Percentiles rank a stretch among this genome's conserved stretches.
phyloP scores from a whole-genome alignment of 2,797 vertebrate species.

The Garrulus glandarius region DNA sequence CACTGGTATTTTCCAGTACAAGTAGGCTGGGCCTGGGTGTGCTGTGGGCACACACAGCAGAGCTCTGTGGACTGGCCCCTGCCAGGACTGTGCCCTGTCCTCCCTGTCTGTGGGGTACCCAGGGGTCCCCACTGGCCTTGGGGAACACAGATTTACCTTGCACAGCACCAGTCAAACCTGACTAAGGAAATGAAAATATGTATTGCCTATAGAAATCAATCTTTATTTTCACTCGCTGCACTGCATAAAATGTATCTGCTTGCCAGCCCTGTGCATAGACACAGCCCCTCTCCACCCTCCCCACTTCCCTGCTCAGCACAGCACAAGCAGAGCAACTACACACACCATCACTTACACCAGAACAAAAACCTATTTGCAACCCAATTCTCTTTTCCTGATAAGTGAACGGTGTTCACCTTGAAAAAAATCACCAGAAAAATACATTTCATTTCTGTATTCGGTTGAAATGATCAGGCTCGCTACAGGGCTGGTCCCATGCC shows the following conservation, averaged over 20 bases:
- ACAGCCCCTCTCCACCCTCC: neutral
- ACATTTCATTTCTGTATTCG: neutral
- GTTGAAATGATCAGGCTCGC: neutral
- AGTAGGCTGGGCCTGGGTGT: neutral
- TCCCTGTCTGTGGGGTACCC: neutral
- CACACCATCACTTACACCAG: neutral
- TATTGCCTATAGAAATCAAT: neutral
- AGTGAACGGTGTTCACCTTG: neutral
- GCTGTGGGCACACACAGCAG: neutral
- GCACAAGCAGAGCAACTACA: neutral
- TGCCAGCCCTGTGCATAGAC: neutral
- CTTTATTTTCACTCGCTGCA: constrained; percentile 47
- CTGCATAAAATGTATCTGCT: neutral
- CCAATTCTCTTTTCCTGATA: neutral
- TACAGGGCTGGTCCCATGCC: neutral
- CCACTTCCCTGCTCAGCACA: neutral
- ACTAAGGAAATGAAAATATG: neutral
- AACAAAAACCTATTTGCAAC: neutral
- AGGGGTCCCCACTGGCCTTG: neutral
- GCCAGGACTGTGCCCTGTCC: neutral
- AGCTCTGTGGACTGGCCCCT: neutral
- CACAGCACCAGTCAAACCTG: neutral
- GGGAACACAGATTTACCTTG: neutral
- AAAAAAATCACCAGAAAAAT: neutral
- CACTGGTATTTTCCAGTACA: neutral